Evolutionary conservation across 1,140 invertebrate genomes (phyloP).

Genomic region (Drosophila ficusphila): DNA sequence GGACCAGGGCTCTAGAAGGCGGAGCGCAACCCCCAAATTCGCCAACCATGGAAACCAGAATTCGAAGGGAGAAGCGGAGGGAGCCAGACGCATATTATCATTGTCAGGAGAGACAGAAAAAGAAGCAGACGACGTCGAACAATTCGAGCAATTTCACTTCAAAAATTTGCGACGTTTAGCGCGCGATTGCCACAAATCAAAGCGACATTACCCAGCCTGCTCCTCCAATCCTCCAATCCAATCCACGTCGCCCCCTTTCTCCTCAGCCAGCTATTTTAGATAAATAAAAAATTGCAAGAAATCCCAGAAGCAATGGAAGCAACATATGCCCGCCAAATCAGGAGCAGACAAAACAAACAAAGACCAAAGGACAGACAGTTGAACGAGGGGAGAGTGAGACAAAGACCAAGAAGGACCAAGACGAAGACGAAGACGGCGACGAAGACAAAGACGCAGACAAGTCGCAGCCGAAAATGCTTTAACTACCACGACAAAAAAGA

Average conservation of each 20-base stretch:
- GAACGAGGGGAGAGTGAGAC: slow-evolving; percentile 47
- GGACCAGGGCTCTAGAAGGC: slow-evolving; percentile 37
- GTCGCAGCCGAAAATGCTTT: slow-evolving; percentile 52
- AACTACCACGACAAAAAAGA: slow-evolving; percentile 9
- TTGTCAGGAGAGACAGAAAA: slow-evolving; percentile 18
- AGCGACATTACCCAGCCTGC: slow-evolving; percentile 64
- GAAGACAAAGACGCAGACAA: slow-evolving; percentile 30
- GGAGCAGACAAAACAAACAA: slow-evolving; percentile 77
- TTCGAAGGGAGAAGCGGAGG: slow-evolving; percentile 1
- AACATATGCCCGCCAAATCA: slow-evolving; percentile 78
- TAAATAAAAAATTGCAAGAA: slow-evolving; percentile 71
- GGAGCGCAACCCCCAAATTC: slow-evolving; percentile 15
- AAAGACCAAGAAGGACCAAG: slow-evolving; percentile 12
- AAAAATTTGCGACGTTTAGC: slow-evolving; percentile 79
- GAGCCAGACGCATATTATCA: slow-evolving; percentile 52
- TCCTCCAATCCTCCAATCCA: slow-evolving; percentile 10
- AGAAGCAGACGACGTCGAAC: slow-evolving; percentile 46
- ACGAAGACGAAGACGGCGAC: neutral
- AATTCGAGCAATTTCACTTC: slow-evolving; percentile 79
- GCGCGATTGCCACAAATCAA: slow-evolving; percentile 79
- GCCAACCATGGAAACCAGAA: slow-evolving; percentile 15
- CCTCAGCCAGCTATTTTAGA: slow-evolving; percentile 48
- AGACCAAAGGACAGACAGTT: slow-evolving; percentile 58
- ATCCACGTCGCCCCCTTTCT: neutral
- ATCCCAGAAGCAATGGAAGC: slow-evolving; percentile 52